A percentile compares a stretch with the other conserved stretches of the same genome.
These are phyloP conservation scores for Pseudochromis fuscus DNA, from an alignment of 2,797 vertebrate species.

Conservation along the genomic window DNA sequence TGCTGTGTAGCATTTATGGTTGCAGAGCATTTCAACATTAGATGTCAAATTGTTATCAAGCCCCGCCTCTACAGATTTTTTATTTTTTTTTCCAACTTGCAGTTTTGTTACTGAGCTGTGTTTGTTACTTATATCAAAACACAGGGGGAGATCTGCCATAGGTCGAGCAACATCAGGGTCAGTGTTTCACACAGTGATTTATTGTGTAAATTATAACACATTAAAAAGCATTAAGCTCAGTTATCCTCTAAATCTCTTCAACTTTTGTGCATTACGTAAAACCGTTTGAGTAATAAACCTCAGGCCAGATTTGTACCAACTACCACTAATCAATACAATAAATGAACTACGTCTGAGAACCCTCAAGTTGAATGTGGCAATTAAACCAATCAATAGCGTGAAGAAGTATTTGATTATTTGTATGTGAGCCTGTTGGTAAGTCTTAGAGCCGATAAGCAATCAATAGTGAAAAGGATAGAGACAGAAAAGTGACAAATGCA, in stretches of 20 bases:
- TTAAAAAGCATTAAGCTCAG: not conserved
- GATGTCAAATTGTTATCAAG: too few relatives aligned
- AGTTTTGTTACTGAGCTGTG: not conserved
- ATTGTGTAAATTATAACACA: not conserved
- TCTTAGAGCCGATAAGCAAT: not conserved
- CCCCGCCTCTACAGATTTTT: not conserved
- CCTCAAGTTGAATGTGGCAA: not conserved
- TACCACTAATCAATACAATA: not conserved
- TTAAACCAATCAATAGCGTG: not conserved
- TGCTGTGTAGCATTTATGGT: too few relatives aligned
- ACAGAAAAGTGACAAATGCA: not conserved
- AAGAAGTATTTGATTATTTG: not conserved
- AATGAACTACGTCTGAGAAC: not conserved
- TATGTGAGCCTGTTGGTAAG: not conserved
- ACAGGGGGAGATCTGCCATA: not conserved
- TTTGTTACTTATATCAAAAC: not conserved
- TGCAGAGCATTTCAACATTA: not conserved
- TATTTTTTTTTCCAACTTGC: not conserved
- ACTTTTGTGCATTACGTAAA: not conserved
- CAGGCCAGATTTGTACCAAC: not conserved
- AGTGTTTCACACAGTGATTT: not conserved
- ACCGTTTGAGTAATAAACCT: constrained; percentile 8
- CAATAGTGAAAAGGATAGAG: not conserved
- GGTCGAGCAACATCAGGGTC: not conserved
- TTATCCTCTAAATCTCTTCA: constrained; percentile 2